Evolutionary conservation across 2,888 invertebrate species (phyloP), one percentile per base, ranked within the genome.

Genomic region (Antheraea assamensis): DNA sequence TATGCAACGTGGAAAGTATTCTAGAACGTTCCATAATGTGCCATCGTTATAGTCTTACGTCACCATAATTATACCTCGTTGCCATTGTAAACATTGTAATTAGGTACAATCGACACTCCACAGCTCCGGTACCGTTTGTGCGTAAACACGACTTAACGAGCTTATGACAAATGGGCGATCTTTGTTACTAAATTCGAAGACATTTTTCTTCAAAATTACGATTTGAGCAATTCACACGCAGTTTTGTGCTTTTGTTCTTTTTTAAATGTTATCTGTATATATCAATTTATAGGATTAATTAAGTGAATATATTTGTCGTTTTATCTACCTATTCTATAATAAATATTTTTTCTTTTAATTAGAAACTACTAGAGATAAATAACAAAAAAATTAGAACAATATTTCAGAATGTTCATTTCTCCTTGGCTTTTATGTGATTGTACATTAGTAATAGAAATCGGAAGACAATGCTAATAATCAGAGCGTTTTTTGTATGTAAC

Each of bases 1-100:
- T 83, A 76, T 76, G 78, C 76, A 81, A 83, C 72, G 58, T 79
- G 75, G 83, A 81, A 83, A 82, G 82, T 79, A 76, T 78, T 75
- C 74, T 73, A 76, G 68, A 35, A 10, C 68, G 68, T 35, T 35
- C 68, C 68, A 35, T 68, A 68, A 68, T 68, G 68, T 68, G n/a
- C 68, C 68, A 35, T 68, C 68, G 68, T 68, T 35, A 68, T 24
- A 15, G 68, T 68, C 35, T 68, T 68, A 35, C 68, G 68, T 68
- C 35, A 68, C 68, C 66, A 68, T 68, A 68, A 68, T 68, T 35
- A 68, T 35, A 66, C 68, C 35, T 68, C 35, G 35, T 68, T 68
- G 68, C 10, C n/a, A 35, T 35, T 21, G 68, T 68, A 68, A 68
- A 68, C 68, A 68, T 35, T 68, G 35, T 68, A 68, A 68, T 68